Conservation (phyloP, 2,888 invertebrate species). For the Trilocha varians region DNA sequence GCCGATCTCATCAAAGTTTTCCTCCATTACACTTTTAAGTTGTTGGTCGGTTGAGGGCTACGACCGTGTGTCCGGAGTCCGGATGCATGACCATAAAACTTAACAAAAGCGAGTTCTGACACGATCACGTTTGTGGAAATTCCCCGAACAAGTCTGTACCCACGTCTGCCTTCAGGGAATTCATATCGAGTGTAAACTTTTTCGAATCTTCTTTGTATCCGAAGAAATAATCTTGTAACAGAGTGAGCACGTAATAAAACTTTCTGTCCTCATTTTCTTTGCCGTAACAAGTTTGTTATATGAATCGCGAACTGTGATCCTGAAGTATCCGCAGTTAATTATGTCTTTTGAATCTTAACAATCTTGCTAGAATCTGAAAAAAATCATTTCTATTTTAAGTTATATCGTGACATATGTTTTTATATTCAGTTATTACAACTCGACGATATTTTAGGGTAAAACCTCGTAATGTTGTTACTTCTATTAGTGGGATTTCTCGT, state of each 20-base stretch:
- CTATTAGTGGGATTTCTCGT: no score
- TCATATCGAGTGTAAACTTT: conserved; percentile 35
- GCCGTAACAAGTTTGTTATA: background rate
- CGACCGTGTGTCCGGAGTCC: conserved; percentile 1
- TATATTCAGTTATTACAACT: no score
- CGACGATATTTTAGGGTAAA: no score
- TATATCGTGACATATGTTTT: no score
- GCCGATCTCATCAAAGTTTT: no score
- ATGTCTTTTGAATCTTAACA: conserved; percentile 1
- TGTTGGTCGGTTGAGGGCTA: no score
- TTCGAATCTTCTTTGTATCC: conserved; percentile 28
- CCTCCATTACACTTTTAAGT: no score
- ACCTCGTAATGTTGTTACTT: no score
- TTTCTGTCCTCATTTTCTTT: conserved; percentile 6
- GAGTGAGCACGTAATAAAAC: conserved; percentile 11
- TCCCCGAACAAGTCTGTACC: conserved; percentile 18
- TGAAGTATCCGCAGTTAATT: conserved; percentile 1
- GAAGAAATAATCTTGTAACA: conserved; percentile 22
- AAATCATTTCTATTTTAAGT: no score
- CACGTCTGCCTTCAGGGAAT: conserved; percentile 27
- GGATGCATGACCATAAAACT: conserved; percentile 5
- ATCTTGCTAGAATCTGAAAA: no score
- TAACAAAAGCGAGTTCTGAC: conserved; percentile 10
- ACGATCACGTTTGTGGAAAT: conserved; percentile 17
- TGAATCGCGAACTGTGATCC: background rate